Conservation (phyloP, 2,113 vertebrate species). For the Lates calcarifer region DNA sequence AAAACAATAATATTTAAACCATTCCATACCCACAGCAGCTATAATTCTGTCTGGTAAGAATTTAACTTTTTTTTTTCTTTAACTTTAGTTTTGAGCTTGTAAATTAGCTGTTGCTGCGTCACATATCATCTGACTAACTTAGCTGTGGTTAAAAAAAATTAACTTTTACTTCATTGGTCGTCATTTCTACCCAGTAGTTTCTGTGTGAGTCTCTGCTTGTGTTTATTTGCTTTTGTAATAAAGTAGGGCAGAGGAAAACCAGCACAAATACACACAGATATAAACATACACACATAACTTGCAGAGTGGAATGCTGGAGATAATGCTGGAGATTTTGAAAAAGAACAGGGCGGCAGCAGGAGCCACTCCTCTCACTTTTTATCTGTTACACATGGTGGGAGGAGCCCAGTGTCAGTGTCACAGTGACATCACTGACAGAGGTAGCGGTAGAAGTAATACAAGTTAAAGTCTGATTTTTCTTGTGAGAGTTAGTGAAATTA, state of each 20-base stretch:
- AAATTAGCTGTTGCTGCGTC: too few species aligned
- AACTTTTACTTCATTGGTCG: too few species aligned
- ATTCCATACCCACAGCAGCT: too few species aligned
- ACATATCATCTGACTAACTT: too few species aligned
- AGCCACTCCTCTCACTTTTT: neutral
- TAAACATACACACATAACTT: neutral
- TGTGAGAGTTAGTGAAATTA: neutral
- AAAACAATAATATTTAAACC: too few species aligned
- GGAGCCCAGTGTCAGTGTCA: neutral
- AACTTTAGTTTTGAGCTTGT: too few species aligned
- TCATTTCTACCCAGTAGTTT: neutral
- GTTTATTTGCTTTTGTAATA: neutral
- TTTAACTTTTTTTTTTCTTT: too few species aligned
- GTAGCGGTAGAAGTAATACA: neutral
- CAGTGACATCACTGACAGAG: slow-evolving; percentile 32
- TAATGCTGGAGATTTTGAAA: neutral
- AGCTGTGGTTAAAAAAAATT: too few species aligned
- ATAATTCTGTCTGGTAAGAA: too few species aligned
- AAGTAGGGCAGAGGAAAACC: neutral
- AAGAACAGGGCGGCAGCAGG: neutral
- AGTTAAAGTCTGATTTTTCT: neutral
- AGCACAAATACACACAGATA: neutral
- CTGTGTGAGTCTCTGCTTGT: neutral
- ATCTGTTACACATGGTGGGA: neutral
- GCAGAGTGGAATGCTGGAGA: neutral